These are phyloP conservation scores for Tethea ocularis DNA, from an alignment of 2,888 invertebrate species.

Conservation along the genomic window DNA sequence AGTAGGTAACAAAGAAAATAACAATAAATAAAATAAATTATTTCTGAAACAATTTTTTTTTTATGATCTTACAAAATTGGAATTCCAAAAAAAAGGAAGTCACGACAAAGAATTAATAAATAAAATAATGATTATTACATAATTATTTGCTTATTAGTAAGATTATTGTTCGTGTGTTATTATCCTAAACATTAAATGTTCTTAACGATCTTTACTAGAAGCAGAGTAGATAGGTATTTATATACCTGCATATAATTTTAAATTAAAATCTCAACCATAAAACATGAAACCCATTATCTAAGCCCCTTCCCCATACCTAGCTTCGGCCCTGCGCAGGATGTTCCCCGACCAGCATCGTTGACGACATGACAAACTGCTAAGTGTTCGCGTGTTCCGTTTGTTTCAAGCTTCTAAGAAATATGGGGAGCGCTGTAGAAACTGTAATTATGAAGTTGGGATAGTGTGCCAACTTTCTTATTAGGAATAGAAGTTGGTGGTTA, in stretches of 20 bases:
- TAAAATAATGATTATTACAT: too few relatives aligned
- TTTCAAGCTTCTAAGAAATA: slow-evolving; percentile 4
- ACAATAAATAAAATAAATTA: too few relatives aligned
- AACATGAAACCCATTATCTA: not conserved
- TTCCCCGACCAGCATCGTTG: slow-evolving; percentile 11
- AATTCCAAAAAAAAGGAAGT: too few relatives aligned
- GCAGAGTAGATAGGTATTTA: too few relatives aligned
- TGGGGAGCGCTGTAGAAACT: not conserved
- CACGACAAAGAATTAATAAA: too few relatives aligned
- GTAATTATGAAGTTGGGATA: slow-evolving; percentile 2
- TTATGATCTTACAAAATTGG: too few relatives aligned
- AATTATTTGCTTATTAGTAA: too few relatives aligned
- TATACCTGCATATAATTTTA: not conserved
- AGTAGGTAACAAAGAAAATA: too few relatives aligned
- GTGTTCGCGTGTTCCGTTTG: slow-evolving; percentile 12
- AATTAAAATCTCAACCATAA: not conserved
- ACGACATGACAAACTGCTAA: slow-evolving; percentile 19
- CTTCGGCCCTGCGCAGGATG: slow-evolving; percentile 11
- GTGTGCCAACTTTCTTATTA: slow-evolving; percentile 4
- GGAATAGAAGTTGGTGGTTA: not conserved
- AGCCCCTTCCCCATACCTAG: not conserved
- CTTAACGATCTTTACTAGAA: too few relatives aligned
- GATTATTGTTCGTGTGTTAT: too few relatives aligned
- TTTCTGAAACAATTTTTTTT: too few relatives aligned
- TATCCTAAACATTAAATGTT: too few relatives aligned